Percentiles rank a stretch among this genome's conserved stretches.
These are phyloP conservation scores for Sussaba pulchella DNA, from an alignment of 2,888 invertebrate species.

Conservation along the genomic window DNA sequence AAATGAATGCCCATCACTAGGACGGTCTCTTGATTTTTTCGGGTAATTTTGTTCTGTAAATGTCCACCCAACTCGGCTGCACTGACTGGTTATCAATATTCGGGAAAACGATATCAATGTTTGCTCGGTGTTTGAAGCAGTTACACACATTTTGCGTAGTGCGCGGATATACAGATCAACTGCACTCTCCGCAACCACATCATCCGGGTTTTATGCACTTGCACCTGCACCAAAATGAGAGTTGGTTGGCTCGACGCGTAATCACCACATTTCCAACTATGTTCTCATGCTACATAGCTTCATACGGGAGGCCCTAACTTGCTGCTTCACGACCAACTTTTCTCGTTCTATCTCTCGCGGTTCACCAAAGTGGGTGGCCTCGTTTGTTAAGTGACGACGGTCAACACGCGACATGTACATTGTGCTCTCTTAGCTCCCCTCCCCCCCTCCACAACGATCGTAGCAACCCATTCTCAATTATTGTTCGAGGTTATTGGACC, in stretches of 20 bases:
- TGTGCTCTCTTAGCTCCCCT: neutral
- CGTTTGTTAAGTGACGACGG: slow-evolving; percentile 40
- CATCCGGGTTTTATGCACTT: slow-evolving; percentile 12
- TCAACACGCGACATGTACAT: neutral
- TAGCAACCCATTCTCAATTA: neutral
- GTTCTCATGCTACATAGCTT: neutral
- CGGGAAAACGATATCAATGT: slow-evolving; percentile 68
- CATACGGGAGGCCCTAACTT: neutral
- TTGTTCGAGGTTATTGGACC: neutral
- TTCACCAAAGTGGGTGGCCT: slow-evolving; percentile 42
- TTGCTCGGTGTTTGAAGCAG: slow-evolving; percentile 40
- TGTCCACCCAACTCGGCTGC: too few species aligned
- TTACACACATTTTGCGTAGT: slow-evolving; percentile 10
- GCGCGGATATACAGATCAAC: neutral
- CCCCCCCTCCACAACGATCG: neutral
- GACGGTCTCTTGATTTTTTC: too few species aligned
- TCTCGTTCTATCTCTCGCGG: slow-evolving; percentile 21
- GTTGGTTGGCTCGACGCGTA: neutral
- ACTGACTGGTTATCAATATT: slow-evolving; percentile 67
- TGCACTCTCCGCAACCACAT: slow-evolving; percentile 5
- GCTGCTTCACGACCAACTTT: slow-evolving; percentile 38
- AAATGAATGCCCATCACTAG: too few species aligned
- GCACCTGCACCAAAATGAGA: slow-evolving; percentile 6
- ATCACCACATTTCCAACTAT: slow-evolving; percentile 24
- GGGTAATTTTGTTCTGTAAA: too few species aligned